Evolutionary conservation across 2,797 vertebrate species (phyloP).

Genomic region (Siniperca obscura): DNA sequence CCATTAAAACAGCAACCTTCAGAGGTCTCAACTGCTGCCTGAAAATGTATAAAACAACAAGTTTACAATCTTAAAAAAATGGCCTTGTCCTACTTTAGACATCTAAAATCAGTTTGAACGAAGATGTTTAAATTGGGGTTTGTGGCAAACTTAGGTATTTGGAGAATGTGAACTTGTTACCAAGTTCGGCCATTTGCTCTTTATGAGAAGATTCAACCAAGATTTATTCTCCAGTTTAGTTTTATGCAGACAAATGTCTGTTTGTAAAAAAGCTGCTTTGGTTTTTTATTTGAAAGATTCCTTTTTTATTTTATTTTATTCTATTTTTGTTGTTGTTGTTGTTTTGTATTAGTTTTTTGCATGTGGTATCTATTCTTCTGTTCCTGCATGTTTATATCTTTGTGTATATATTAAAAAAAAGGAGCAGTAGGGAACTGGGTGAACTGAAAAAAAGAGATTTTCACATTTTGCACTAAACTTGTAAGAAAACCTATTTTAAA

Average conservation of each 20-base stretch:
- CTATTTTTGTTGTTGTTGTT: neutral
- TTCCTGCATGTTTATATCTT: neutral
- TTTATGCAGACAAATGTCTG: constrained; percentile 9
- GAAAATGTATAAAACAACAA: constrained; percentile 17
- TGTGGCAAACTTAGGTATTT: constrained; percentile 39
- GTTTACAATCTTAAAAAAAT: constrained; percentile 7
- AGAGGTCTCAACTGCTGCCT: constrained; percentile 9
- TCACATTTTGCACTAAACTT: constrained; percentile 5
- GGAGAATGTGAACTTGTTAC: constrained; percentile 34
- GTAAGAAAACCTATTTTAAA: neutral
- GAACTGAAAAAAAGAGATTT: neutral
- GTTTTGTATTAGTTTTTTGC: neutral
- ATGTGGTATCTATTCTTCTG: neutral
- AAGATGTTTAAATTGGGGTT: constrained; percentile 37
- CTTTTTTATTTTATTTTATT: neutral
- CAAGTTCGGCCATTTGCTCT: constrained; percentile 21
- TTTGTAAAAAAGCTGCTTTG: neutral
- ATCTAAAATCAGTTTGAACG: constrained; percentile 34
- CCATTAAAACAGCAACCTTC: neutral
- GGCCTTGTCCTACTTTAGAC: constrained; percentile 12
- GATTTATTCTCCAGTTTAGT: constrained; percentile 11
- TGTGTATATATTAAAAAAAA: neutral
- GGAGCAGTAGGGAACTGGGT: no score
- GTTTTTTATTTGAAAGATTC: neutral
- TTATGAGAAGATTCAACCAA: constrained; percentile 7